These are phyloP conservation scores for Smittia aterrima DNA, from an alignment of 2,888 invertebrate genomes.

Conservation along the genomic window DNA sequence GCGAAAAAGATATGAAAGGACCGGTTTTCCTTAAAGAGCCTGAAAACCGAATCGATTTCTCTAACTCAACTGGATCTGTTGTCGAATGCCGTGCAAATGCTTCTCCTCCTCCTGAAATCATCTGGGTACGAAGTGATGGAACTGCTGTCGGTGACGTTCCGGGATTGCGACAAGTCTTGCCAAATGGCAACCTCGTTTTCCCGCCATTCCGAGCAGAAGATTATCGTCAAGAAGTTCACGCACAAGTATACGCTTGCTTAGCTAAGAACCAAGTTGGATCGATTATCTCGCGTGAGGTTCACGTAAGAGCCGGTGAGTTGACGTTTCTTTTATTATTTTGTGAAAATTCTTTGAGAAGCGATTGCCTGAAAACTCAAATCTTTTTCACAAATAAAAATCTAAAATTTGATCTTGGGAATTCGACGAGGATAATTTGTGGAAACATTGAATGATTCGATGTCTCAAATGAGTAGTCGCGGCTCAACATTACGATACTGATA, in stretches of 20 bases:
- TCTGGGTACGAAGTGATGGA: constrained; percentile 90
- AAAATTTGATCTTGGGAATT: background rate
- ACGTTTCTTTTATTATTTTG: background rate
- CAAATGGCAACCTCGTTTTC: constrained; percentile 90
- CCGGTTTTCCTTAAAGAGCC: constrained; percentile 75
- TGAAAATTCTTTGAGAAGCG: background rate
- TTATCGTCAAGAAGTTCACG: constrained; percentile 91
- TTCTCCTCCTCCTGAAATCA: constrained; percentile 85
- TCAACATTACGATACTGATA: constrained; percentile 78
- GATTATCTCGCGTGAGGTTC: constrained; percentile 87
- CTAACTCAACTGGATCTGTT: constrained; percentile 89
- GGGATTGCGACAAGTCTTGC: constrained; percentile 79
- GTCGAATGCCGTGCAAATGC: constrained; percentile 91
- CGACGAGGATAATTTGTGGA: background rate
- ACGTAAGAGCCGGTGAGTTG: constrained; percentile 87
- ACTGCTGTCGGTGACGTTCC: constrained; percentile 88
- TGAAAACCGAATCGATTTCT: constrained; percentile 87
- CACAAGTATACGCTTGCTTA: constrained; percentile 89
- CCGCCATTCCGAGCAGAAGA: constrained; percentile 92
- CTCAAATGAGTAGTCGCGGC: constrained; percentile 63
- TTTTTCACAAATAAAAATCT: background rate
- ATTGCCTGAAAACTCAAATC: background rate
- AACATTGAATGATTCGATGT: background rate
- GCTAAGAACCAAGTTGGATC: constrained; percentile 87
- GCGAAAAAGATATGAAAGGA: constrained; percentile 77